Percentiles rank a stretch among this genome's conserved stretches.
Conservation (phyloP, 2,797 vertebrate species). For the Anomalospiza imberbis region DNA sequence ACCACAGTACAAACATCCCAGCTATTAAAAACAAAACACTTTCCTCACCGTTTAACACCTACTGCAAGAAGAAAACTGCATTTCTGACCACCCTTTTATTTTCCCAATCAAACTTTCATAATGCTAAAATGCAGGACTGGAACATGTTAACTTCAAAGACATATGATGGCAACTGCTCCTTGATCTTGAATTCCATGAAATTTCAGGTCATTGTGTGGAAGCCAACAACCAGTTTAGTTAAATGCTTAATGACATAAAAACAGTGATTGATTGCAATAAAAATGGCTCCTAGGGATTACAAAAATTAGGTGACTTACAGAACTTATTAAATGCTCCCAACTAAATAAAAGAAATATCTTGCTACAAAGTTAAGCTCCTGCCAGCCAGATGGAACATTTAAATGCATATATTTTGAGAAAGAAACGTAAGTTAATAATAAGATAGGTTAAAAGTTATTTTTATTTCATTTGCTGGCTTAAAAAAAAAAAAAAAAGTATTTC, state of each 20-base stretch:
- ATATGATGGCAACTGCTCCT: slow-evolving; percentile 36
- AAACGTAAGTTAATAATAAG: neutral
- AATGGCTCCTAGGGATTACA: slow-evolving; percentile 40
- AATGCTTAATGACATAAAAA: slow-evolving; percentile 51
- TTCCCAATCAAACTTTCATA: slow-evolving; percentile 27
- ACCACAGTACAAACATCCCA: neutral
- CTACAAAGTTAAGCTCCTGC: neutral
- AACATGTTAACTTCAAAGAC: slow-evolving; percentile 65
- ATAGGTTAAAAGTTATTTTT: neutral
- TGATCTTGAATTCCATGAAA: slow-evolving; percentile 68
- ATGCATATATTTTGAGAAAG: neutral
- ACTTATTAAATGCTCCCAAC: neutral
- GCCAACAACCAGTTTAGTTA: slow-evolving; percentile 45
- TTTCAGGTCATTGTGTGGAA: slow-evolving; percentile 58
- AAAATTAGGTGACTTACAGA: neutral
- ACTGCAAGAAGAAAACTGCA: neutral
- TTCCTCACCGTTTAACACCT: neutral
- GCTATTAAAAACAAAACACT: neutral
- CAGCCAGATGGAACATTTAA: neutral
- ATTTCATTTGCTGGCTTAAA: neutral
- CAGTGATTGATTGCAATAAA: slow-evolving; percentile 57
- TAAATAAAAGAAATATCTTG: neutral
- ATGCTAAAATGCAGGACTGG: slow-evolving; percentile 48
- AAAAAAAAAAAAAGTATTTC: neutral
- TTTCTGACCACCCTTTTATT: slow-evolving; percentile 17